Base-by-base conservation (phyloP, 2,113 vertebrate species). In the Lynx canadensis region DNA sequence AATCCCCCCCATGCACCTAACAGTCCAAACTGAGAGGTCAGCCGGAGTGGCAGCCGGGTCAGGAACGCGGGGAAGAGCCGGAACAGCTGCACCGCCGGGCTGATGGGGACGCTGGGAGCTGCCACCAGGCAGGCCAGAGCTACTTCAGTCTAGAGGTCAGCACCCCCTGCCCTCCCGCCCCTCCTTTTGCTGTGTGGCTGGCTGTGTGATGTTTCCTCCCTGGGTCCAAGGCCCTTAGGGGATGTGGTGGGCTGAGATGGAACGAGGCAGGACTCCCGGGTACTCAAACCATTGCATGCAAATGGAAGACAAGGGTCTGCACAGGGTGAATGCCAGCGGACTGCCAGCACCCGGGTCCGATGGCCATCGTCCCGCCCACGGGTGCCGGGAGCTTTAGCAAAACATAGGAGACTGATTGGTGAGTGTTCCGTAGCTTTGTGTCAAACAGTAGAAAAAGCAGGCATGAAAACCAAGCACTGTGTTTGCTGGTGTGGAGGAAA, bases 11-110 rank as follows among this genome's bases (percentile, higher is more conserved):
- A 98, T 99, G 98, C 98, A 99, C 98, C 98, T 99, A 99, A 99
- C 99, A 99, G 99, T 99, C 99, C 99, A 99, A 99, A 99, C 99
- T 99, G 99, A 99, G 99, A 99, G 99, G 99, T 99, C 99, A 99
- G 99, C 99, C 99, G 99, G 99, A 99, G 98, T 99, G 99, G 99
- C 99, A 99, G 98, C 99, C 99, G 98, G 99, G 98, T 98, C 99
- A 98, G 99, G 99, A 99, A 98, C 99, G 98, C 98, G 99, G 99
- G 98, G 98, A 99, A 84, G 99, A 99, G 98, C 98, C 95, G 98
- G 99, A 99, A 98, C 99, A 99, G 98, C 99, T 99, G 99, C 99
- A 99, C 98, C 99, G 99, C 98, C 99, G 98, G 98, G 98, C 99
- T 94, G 98, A 99, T 50, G 99, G 99, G 99, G 99, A 99, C 98